These are phyloP conservation scores for Unio delphinus DNA, from an alignment of 2,888 invertebrate species.

Conservation along the genomic window DNA sequence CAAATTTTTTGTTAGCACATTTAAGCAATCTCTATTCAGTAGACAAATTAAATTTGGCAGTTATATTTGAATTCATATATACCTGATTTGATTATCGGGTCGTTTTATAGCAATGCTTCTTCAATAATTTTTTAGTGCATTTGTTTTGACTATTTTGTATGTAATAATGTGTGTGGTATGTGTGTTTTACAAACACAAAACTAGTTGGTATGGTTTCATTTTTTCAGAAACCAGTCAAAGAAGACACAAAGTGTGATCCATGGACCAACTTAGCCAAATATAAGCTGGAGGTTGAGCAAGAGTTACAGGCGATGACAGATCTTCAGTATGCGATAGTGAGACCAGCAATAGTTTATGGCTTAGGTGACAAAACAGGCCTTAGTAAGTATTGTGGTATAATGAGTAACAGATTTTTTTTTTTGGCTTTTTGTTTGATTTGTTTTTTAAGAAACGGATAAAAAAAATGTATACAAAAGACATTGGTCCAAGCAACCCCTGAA, in stretches of 20 bases:
- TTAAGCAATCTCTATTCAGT: too few species aligned
- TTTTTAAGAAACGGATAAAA: neutral
- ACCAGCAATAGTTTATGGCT: conserved; percentile 89
- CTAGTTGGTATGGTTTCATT: neutral
- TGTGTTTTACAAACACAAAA: too few species aligned
- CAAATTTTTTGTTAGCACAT: too few species aligned
- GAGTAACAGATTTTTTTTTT: too few species aligned
- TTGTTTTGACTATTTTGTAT: too few species aligned
- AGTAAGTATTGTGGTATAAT: conserved; percentile 75
- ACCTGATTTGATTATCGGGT: too few species aligned
- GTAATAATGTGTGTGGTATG: too few species aligned
- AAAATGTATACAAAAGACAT: neutral
- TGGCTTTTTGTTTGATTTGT: neutral
- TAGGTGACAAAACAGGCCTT: conserved; percentile 86
- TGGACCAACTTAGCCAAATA: conserved; percentile 89
- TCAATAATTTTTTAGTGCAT: too few species aligned
- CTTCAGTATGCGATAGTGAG: conserved; percentile 85
- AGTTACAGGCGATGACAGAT: conserved; percentile 79
- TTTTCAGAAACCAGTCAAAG: conserved; percentile 79
- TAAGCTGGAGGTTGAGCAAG: conserved; percentile 87
- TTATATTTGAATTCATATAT: too few species aligned
- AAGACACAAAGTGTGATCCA: conserved; percentile 84
- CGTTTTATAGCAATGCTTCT: too few species aligned
- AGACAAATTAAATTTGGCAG: too few species aligned
- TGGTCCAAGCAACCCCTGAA: neutral